A percentile compares a stretch with the other conserved stretches of the same genome.
Evolutionary conservation across 2,888 invertebrate genomes (phyloP).

Genomic region (Zhuqinia jingwanae): DNA sequence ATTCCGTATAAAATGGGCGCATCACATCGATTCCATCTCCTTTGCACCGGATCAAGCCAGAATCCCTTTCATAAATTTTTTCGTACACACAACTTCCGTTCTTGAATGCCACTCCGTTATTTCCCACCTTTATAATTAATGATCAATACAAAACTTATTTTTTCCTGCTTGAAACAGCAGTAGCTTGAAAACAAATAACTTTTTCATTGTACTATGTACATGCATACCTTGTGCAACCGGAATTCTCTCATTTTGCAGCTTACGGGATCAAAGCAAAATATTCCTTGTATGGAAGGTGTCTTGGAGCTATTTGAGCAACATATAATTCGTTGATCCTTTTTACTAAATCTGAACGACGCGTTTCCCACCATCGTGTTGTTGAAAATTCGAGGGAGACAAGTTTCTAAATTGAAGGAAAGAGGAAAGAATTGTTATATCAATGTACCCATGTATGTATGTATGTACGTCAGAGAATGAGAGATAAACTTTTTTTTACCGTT

Average conservation of each 20-base stretch:
- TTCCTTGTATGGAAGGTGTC: constrained; percentile 74
- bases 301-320: constrained; percentile 77
- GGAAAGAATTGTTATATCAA: no score
- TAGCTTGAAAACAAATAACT: background rate
- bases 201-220: constrained; percentile 12
- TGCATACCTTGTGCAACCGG: constrained; percentile 70
- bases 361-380: constrained; percentile 72
- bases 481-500: constrained; percentile 63
- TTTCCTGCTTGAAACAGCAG: background rate
- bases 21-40: constrained; percentile 78
- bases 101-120: constrained; percentile 62
- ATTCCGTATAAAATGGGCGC: constrained; percentile 75
- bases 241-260: constrained; percentile 75
- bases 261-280: constrained; percentile 77
- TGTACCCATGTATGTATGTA: no score
- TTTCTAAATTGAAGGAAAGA: constrained; percentile 28
- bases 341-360: constrained; percentile 75
- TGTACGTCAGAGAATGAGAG: no score
- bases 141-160: background rate
- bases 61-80: constrained; percentile 73
- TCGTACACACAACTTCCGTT: constrained; percentile 73
- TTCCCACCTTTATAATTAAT: constrained; percentile 61
- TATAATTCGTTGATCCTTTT: constrained; percentile 70
- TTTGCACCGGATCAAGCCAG: constrained; percentile 76
- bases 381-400: constrained; percentile 37